Evolutionary conservation across 2,888 invertebrate genomes (phyloP).

Genomic region (Macrosiphum euphorbiae): DNA sequence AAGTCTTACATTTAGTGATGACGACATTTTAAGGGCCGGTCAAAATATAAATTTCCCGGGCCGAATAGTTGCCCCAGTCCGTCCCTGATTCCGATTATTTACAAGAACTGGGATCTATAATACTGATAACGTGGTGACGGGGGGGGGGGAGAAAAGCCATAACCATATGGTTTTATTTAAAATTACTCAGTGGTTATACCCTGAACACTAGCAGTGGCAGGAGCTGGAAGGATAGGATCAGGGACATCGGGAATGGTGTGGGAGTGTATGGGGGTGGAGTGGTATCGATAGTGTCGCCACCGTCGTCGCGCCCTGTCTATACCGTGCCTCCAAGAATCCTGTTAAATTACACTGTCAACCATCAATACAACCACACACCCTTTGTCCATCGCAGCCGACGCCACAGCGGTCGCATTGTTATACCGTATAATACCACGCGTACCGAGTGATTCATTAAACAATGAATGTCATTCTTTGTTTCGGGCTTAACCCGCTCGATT

Average conservation of each 20-base stretch:
- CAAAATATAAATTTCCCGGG: no score
- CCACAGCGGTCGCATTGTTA: slow-evolving; percentile 25
- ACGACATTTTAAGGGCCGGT: no score
- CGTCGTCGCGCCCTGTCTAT: neutral
- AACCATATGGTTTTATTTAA: neutral
- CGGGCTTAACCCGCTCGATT: slow-evolving; percentile 38
- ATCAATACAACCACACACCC: slow-evolving; percentile 34
- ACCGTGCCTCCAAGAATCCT: slow-evolving; percentile 22
- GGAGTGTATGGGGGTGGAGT: neutral
- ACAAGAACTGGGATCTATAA: neutral
- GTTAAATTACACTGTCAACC: slow-evolving; percentile 54
- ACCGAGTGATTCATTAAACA: slow-evolving; percentile 32
- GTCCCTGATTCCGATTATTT: neutral
- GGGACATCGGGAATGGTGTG: neutral
- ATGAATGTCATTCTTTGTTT: slow-evolving; percentile 53
- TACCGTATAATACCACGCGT: neutral
- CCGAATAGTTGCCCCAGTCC: no score
- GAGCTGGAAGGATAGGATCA: neutral
- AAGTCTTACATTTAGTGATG: no score
- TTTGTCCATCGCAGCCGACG: slow-evolving; percentile 18
- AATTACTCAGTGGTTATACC: neutral
- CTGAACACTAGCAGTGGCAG: neutral
- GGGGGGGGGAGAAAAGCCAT: neutral
- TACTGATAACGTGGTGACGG: neutral
- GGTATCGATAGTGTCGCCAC: neutral